phyloP scores from a whole-genome alignment of 2,113 vertebrate genomes.

The Ailurus styani region DNA sequence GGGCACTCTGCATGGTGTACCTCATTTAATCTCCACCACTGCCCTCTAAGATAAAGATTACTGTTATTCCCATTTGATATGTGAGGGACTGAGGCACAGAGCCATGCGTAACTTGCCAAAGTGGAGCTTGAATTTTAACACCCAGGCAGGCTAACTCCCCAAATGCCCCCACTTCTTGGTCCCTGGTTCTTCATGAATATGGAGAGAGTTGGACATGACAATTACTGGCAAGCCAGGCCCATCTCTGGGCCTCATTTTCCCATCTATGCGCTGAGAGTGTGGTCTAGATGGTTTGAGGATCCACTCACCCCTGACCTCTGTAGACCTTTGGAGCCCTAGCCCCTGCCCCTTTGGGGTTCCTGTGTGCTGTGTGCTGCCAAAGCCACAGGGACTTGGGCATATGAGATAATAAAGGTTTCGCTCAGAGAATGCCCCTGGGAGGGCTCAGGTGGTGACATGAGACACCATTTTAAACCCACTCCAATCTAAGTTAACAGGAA shows the following conservation, averaged over 20 bases:
- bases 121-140: neutral
- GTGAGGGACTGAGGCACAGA: neutral
- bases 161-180: neutral
- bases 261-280: neutral
- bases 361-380: too few relatives aligned
- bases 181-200: neutral
- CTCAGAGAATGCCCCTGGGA: fast-evolving
- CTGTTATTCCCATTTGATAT: neutral
- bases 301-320: neutral
- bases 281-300: neutral
- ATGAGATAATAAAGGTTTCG: neutral
- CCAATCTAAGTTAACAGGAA: too few relatives aligned
- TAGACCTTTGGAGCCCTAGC: neutral
- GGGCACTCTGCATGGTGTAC: neutral
- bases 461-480: neutral
- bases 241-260: neutral
- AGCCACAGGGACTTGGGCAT: fast-evolving
- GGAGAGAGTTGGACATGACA: neutral
- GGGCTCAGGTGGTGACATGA: neutral
- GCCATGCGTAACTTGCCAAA: neutral
- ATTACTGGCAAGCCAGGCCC: neutral
- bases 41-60: neutral
- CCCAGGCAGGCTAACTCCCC: too few relatives aligned
- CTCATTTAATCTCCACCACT: neutral
- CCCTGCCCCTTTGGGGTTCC: neutral